Percentiles rank a stretch among this genome's conserved stretches.
phyloP scores from a whole-genome alignment of 1,140 invertebrate genomes.

The Diprion similis region DNA sequence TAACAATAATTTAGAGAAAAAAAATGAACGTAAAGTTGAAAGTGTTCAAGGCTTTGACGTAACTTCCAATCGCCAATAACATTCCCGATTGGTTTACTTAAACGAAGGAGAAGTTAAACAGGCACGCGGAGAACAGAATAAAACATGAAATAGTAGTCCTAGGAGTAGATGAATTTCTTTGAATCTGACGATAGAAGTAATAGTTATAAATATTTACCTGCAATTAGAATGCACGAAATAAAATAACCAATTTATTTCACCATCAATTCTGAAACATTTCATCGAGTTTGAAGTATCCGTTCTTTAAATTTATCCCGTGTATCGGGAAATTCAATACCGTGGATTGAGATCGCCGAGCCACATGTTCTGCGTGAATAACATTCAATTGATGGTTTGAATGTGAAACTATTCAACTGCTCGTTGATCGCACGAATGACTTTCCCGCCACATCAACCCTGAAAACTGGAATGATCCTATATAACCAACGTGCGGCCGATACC shows the following conservation, averaged over 20 bases:
- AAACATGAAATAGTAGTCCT: neutral
- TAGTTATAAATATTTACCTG: too few species aligned
- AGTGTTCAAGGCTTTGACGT: too few species aligned
- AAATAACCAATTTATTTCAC: too few species aligned
- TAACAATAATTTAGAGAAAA: neutral
- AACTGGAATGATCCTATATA: slow-evolving; percentile 1
- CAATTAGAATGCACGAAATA: too few species aligned
- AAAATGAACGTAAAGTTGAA: too few species aligned
- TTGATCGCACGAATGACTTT: slow-evolving; percentile 1
- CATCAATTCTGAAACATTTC: neutral
- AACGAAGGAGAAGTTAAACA: neutral
- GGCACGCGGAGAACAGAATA: neutral
- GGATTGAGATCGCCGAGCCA: neutral
- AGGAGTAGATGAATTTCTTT: too few species aligned
- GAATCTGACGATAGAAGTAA: too few species aligned
- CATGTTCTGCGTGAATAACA: neutral
- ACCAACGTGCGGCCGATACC: neutral
- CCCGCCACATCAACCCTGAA: slow-evolving; percentile 1
- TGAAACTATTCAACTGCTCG: neutral
- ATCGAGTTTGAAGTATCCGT: neutral
- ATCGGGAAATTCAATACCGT: neutral
- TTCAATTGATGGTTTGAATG: neutral
- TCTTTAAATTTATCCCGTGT: too few species aligned
- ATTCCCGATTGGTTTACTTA: neutral
- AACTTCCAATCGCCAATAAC: neutral